phyloP scores from a whole-genome alignment of 2,797 vertebrate species.

The Lemur catta region DNA sequence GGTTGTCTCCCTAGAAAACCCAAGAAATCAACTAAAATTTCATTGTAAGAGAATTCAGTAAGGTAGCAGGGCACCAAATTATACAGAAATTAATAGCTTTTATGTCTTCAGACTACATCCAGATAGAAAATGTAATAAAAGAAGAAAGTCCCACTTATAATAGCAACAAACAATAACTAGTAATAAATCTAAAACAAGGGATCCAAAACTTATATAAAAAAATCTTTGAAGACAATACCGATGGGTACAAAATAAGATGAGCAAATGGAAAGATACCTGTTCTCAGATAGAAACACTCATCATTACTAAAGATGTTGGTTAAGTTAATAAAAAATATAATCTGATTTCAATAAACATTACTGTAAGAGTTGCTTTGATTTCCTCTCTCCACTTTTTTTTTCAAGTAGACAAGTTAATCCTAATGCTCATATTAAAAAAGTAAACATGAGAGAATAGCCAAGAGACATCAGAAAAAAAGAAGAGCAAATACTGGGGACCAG shows the following conservation, averaged over 20 bases:
- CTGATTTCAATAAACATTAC: constrained; percentile 23
- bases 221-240: not conserved
- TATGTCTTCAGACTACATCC: not conserved
- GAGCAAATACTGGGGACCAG: not conserved
- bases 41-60: constrained; percentile 7
- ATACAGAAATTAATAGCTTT: constrained; percentile 20
- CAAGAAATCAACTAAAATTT: not conserved
- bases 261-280: not conserved
- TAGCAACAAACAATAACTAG: constrained; percentile 8
- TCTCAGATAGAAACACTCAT: not conserved
- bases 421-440: constrained; percentile 1
- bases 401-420: not conserved
- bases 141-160: not conserved
- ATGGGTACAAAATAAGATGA: constrained; percentile 9
- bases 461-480: not conserved
- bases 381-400: not conserved
- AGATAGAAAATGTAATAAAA: not conserved
- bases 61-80: not conserved
- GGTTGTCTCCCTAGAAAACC: not conserved
- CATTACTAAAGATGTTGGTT: not conserved
- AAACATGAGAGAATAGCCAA: not conserved
- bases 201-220: not conserved
- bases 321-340: constrained; percentile 23
- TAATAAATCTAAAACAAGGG: not conserved
- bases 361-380: not conserved